Conservation (phyloP, 2,113 vertebrate genomes). For the Callipepla squamata region DNA sequence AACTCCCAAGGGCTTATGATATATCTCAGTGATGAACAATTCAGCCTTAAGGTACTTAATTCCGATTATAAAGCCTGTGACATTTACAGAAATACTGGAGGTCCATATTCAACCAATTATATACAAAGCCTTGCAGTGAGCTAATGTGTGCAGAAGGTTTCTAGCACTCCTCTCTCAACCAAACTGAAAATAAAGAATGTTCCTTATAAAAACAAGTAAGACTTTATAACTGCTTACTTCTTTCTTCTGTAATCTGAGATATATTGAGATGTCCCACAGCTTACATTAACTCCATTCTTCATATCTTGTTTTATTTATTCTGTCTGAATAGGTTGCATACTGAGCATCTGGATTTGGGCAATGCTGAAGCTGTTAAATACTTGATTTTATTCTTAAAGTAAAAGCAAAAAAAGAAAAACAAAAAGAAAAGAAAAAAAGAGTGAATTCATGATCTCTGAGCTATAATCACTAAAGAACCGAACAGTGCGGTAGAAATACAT, state of each 20-base stretch:
- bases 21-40: slow-evolving; percentile 17
- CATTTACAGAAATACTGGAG: slow-evolving; percentile 41
- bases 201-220: not conserved
- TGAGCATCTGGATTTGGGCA: not conserved
- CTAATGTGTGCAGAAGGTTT: slow-evolving; percentile 12
- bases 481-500: not conserved
- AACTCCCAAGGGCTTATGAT: slow-evolving; percentile 38
- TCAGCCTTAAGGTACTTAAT: slow-evolving; percentile 26
- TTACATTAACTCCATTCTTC: not conserved
- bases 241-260: not conserved
- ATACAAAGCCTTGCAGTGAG: not conserved
- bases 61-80: slow-evolving; percentile 19
- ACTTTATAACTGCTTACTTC: not conserved
- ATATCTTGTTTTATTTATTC: not conserved
- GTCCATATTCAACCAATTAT: slow-evolving; percentile 26
- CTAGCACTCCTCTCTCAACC: not conserved
- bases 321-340: not conserved
- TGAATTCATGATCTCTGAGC: not conserved
- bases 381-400: not conserved
- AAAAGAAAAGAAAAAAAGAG: not conserved
- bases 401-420: not conserved
- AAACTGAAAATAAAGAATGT: not conserved
- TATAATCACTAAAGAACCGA: not conserved
- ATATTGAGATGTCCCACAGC: not conserved
- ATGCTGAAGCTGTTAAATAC: not conserved